Evolutionary conservation across 2,113 vertebrate genomes (phyloP).

Genomic region (Dicentrarchus labrax): DNA sequence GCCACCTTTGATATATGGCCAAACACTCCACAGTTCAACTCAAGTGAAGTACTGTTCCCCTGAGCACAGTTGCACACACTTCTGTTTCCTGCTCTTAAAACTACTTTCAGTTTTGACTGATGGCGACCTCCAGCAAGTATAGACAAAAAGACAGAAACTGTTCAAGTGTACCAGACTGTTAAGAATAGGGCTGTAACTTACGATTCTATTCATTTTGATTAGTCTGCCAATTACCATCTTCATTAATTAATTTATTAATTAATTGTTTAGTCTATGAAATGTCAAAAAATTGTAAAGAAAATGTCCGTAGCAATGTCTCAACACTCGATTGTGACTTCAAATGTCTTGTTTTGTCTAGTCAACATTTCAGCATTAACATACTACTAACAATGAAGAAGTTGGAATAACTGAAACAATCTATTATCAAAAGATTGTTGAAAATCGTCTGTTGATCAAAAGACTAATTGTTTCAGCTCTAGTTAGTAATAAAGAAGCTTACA

Average conservation of each 20-base stretch:
- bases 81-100: conserved; percentile 54
- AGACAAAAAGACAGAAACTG: not conserved
- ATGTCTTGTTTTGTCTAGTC: not conserved
- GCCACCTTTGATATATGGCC: conserved; percentile 51
- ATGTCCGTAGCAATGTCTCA: not conserved
- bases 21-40: conserved; percentile 29
- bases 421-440: no score
- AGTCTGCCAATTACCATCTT: not conserved
- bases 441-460: no score
- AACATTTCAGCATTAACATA: not conserved
- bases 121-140: conserved; percentile 4
- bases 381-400: no score
- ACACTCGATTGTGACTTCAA: not conserved
- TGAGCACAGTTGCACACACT: conserved; percentile 54
- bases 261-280: not conserved
- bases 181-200: not conserved
- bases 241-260: not conserved
- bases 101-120: conserved; percentile 8
- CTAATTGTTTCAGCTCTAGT: not conserved
- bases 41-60: conserved; percentile 51
- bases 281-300: not conserved
- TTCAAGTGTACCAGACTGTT: not conserved
- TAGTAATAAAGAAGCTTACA: conserved; percentile 76
- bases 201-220: not conserved
- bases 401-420: no score